Percentiles rank a stretch among this genome's conserved stretches.
phyloP scores from a whole-genome alignment of 2,797 vertebrate species.

The Lacerta agilis region DNA sequence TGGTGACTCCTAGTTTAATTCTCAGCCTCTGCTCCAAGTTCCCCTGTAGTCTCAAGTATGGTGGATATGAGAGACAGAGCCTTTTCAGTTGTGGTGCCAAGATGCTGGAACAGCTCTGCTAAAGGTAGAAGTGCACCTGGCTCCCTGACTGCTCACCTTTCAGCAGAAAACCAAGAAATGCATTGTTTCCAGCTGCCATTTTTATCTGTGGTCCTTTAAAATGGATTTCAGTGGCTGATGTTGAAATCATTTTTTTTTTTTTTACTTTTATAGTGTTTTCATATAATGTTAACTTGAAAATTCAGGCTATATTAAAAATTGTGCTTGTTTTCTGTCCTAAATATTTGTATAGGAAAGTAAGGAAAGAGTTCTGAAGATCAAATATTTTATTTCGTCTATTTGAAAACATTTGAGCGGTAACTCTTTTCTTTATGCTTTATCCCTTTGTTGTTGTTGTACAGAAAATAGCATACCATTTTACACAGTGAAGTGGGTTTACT shows the following conservation, averaged over 20 bases:
- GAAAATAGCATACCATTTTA: not conserved
- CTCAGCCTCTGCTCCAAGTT: not conserved
- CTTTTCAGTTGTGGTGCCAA: not conserved
- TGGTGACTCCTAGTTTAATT: too few species aligned
- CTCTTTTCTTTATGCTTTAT: not conserved
- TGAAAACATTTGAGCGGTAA: not conserved
- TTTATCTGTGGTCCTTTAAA: not conserved
- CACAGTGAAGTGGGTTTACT: not conserved
- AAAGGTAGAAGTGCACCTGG: not conserved
- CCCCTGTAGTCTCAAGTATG: not conserved
- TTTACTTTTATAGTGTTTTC: not conserved
- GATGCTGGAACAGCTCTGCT: not conserved
- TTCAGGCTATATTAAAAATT: not conserved
- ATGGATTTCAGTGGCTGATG: not conserved
- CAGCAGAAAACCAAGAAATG: too few species aligned
- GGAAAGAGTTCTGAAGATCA: too few species aligned
- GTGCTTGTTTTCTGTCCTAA: not conserved
- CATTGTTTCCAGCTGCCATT: not conserved
- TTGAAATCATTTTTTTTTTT: too few species aligned
- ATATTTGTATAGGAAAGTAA: not conserved
- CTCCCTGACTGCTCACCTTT: too few species aligned
- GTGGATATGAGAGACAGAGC: not conserved
- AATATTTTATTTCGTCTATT: not conserved
- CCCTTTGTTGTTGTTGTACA: too few species aligned
- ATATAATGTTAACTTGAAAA: not conserved